Conservation (phyloP, 2,888 invertebrate species). For the Ecdyonurus torrentis region DNA sequence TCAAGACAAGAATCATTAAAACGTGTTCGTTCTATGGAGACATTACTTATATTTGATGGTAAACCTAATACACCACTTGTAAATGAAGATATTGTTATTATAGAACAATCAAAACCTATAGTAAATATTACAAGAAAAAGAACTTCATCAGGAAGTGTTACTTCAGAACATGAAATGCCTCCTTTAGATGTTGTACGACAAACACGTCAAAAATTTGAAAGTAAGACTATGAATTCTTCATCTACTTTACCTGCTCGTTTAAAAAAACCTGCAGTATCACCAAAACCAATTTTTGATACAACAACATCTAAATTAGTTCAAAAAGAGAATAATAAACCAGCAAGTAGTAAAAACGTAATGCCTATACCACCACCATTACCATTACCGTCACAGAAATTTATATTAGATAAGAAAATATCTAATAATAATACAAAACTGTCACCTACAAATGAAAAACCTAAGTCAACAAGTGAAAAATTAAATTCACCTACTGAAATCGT, state of each 20-base stretch:
- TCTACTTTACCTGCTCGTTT: not conserved
- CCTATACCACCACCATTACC: not conserved
- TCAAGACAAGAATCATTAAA: slow-evolving; percentile 45
- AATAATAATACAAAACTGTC: not conserved
- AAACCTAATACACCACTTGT: slow-evolving; percentile 14
- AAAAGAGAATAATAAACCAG: not conserved
- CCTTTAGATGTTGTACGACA: slow-evolving; percentile 80
- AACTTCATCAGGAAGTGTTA: slow-evolving; percentile 22
- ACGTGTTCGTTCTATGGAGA: slow-evolving; percentile 73
- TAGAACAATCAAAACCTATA: slow-evolving; percentile 17
- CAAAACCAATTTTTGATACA: slow-evolving; percentile 24
- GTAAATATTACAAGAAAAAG: slow-evolving; percentile 8
- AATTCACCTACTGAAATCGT: not conserved
- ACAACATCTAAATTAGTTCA: slow-evolving; percentile 10
- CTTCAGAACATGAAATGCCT: slow-evolving; percentile 62
- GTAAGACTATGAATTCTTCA: not conserved
- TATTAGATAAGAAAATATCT: not conserved
- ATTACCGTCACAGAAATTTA: not conserved
- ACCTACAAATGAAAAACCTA: not conserved
- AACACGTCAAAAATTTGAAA: slow-evolving; percentile 67
- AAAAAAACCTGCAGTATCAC: slow-evolving; percentile 29
- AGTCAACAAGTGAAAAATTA: not conserved
- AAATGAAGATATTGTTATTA: slow-evolving; percentile 22
- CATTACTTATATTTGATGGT: slow-evolving; percentile 48
- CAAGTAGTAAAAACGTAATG: not conserved